Conservation (phyloP, 2,797 vertebrate genomes). For the Gambelia wislizenii region DNA sequence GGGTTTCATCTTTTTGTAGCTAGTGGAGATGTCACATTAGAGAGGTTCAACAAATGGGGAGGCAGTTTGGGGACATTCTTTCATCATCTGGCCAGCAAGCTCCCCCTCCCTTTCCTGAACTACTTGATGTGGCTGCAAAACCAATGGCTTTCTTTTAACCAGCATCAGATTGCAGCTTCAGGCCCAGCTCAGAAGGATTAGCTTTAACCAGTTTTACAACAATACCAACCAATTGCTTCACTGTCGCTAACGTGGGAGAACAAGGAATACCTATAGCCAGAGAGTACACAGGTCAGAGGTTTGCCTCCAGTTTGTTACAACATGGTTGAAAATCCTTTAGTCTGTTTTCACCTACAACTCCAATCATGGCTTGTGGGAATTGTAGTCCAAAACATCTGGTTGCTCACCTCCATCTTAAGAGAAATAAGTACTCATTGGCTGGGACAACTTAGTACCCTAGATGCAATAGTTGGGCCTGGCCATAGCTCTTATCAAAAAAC, state of each 20-base stretch:
- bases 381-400: too few relatives aligned
- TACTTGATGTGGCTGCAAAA: background rate
- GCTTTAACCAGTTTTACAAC: background rate
- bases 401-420: background rate
- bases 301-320: background rate
- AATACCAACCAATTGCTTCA: background rate
- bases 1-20: background rate
- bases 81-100: background rate
- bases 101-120: too few relatives aligned
- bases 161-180: background rate
- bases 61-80: too few relatives aligned
- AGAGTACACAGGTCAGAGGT: background rate
- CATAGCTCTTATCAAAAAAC: background rate
- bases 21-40: background rate
- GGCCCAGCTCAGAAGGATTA: background rate
- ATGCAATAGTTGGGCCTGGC: too few relatives aligned
- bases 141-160: background rate
- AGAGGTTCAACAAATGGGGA: background rate
- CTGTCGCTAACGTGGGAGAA: background rate
- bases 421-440: background rate
- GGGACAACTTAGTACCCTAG: background rate
- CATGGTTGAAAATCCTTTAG: too few relatives aligned
- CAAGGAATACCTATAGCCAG: background rate
- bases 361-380: too few relatives aligned
- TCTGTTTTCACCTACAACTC: too few relatives aligned